Evolutionary conservation across 2,888 invertebrate genomes (phyloP).

Genomic region (Macrophya annulata): DNA sequence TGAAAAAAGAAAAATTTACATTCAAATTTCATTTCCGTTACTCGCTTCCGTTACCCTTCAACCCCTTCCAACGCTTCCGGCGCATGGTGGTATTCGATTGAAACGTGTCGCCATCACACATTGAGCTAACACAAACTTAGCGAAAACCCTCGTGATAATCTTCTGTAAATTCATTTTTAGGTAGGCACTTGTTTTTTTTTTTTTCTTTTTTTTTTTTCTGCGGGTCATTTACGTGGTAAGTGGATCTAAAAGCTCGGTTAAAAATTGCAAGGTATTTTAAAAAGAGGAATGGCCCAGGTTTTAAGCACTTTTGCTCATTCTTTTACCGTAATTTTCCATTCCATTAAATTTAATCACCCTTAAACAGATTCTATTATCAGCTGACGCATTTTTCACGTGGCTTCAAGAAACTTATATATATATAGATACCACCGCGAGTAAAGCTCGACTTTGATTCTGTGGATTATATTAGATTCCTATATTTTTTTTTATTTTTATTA

Average conservation of each 20-base stretch:
- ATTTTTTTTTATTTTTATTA: not conserved
- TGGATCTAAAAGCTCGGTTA: constrained; percentile 35
- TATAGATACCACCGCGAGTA: not conserved
- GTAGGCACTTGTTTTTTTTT: not conserved
- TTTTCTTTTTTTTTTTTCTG: constrained; percentile 1
- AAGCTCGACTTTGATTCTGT: not conserved
- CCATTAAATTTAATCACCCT: constrained; percentile 46
- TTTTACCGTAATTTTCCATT: constrained; percentile 49
- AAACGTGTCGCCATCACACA: not conserved
- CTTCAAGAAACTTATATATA: not conserved
- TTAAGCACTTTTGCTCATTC: constrained; percentile 41
- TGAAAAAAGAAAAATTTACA: not conserved
- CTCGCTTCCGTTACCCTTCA: constrained; percentile 20
- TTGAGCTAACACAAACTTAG: not conserved
- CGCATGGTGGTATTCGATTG: constrained; percentile 11
- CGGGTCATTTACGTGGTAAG: constrained; percentile 19
- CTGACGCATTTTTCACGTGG: constrained; percentile 37
- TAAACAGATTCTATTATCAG: constrained; percentile 40
- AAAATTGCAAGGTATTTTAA: constrained; percentile 44
- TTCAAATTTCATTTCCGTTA: constrained; percentile 31
- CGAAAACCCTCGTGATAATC: not conserved
- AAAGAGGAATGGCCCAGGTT: constrained; percentile 32
- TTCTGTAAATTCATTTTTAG: constrained; percentile 23
- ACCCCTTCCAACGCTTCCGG: constrained; percentile 30
- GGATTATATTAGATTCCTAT: not conserved